Evolutionary conservation across 2,113 vertebrate species (phyloP), one percentile per base, ranked within the genome.

Genomic region (Henicopernis longicauda): DNA sequence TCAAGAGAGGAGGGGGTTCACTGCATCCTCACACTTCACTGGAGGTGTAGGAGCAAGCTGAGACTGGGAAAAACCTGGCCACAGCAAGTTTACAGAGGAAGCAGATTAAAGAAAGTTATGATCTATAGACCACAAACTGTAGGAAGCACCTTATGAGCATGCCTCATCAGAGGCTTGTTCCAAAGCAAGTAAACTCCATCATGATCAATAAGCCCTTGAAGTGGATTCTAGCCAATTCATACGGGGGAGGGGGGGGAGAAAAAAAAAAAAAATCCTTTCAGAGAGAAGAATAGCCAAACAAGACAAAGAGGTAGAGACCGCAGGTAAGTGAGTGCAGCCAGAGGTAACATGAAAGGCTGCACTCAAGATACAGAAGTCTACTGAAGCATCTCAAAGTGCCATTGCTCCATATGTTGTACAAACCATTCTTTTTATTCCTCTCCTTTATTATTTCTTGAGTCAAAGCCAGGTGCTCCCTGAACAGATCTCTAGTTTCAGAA

Each of bases 41-140:
- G 66, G 36, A 92, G 74, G 22, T 73, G n/a, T 15, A 34, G 26
- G 29, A 89, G 63, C 92, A 94, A 89, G 87, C 55, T 76, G 52
- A 49, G 63, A 72, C 38, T 45, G 32, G 62, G n/a, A 34, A 73
- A 81, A 91, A 89, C 13, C 55, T 94, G 69, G 52, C 84, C 38
- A 84, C 71, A 42, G 70, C n/a, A 69, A 95, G 80, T 90, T 96
- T 67, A 88, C 34, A 90, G 34, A 93, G 85, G 59, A 89, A 89
- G 27, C n/a, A 69, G 63, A 89, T 89, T 47, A 76, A 95, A 96
- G 79, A 73, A 73, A 29, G 9, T 67, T 44, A 49, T 34, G 54
- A 83, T 89, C 67, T 67, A 38, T 22, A 63, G 82, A 59, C 63
- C 38, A 23, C 10, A 13, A 92, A 89, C n/a, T 50, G 10, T 42